Conservation (phyloP, 92 coral and sea anemone species). For the Montipora capitata region DNA sequence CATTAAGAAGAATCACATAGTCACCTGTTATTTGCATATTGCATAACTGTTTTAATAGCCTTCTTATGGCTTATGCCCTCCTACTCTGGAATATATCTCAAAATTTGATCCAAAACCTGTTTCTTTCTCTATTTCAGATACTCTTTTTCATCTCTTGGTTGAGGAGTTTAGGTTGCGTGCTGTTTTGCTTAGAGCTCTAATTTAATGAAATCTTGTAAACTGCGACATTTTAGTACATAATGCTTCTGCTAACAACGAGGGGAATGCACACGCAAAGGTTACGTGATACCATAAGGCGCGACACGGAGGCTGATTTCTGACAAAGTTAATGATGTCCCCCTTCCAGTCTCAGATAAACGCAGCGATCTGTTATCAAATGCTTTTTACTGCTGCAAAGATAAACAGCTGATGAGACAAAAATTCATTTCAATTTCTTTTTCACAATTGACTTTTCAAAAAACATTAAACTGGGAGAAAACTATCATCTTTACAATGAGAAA, state of each 20-base stretch:
- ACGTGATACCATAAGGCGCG: slow-evolving; percentile 1
- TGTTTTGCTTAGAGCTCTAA: not conserved
- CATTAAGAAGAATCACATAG: not conserved
- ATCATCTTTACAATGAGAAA: no score
- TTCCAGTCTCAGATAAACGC: slow-evolving; percentile 19
- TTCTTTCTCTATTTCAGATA: not conserved
- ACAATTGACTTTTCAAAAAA: not conserved
- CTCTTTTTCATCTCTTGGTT: not conserved
- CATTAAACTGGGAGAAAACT: no score
- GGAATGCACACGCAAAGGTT: slow-evolving; percentile 19
- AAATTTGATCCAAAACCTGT: not conserved
- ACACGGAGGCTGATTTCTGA: slow-evolving; percentile 24
- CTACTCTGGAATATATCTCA: not conserved
- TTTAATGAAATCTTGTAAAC: not conserved
- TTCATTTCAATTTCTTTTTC: not conserved
- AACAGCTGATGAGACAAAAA: slow-evolving; percentile 1
- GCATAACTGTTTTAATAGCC: slow-evolving; percentile 20
- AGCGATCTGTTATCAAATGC: slow-evolving; percentile 4
- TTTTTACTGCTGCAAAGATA: slow-evolving; percentile 18
- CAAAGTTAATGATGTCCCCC: slow-evolving; percentile 1
- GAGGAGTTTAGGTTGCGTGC: not conserved
- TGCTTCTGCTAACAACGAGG: not conserved
- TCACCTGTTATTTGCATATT: slow-evolving; percentile 11
- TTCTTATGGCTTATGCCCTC: not conserved
- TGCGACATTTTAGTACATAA: not conserved